Percentiles rank a stretch among this genome's conserved stretches.
These are phyloP conservation scores for Equus przewalskii DNA, from an alignment of 2,113 vertebrate species.

Conservation along the genomic window DNA sequence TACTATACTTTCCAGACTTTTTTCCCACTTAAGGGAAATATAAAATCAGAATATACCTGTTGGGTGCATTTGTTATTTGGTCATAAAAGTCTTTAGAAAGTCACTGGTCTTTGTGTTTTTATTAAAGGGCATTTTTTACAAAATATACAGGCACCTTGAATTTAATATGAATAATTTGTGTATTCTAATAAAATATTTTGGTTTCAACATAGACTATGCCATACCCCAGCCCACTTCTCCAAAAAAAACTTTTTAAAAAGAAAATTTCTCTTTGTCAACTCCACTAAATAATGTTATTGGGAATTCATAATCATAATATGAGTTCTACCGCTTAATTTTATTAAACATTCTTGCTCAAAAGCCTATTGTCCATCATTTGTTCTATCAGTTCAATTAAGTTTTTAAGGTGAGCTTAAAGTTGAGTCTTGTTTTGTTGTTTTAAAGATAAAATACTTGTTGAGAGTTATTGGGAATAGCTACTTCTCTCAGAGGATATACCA, in stretches of 20 bases:
- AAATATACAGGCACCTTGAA: background rate
- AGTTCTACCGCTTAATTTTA: background rate
- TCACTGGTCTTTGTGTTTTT: background rate
- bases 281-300: background rate
- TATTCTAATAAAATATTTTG: background rate
- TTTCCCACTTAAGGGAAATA: background rate
- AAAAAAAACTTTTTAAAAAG: background rate
- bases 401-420: background rate
- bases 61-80: background rate
- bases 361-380: background rate
- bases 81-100: background rate
- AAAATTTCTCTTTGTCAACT: background rate
- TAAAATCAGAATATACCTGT: background rate
- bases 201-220: background rate
- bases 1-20: background rate
- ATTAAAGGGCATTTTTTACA: background rate
- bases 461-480: background rate
- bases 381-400: background rate
- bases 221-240: background rate
- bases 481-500: background rate
- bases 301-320: background rate
- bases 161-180: background rate
- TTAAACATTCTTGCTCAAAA: background rate
- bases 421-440: background rate
- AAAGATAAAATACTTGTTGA: background rate